Evolutionary conservation across 2,797 vertebrate genomes (phyloP), one percentile per base, ranked within the genome.

Genomic region (Pagetopsis macropterus): DNA sequence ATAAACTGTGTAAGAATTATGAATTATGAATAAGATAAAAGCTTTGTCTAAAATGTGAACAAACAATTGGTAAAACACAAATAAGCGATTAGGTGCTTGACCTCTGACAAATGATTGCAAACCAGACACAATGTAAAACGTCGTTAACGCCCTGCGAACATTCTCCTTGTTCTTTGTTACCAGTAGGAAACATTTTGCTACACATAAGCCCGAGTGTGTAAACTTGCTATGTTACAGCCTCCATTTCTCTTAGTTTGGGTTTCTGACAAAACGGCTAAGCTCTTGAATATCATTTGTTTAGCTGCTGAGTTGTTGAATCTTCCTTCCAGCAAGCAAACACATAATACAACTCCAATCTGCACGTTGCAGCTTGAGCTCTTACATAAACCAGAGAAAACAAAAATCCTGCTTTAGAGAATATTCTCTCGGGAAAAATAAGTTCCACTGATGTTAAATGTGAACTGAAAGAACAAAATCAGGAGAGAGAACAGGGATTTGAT

Each of bases 301-400:
- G 65, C 79, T 87, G 83, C 57, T 8, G 72, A 78, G 63, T 77
- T 76, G 77, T 81, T 65, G 55, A 87, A 79, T 77, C 78, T 84
- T 81, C 78, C 76, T 82, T 74, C 69, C 88, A 83, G 79, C 75
- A 50, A 70, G 82, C 21, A 71, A 79, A 58, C 70, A 76, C 64
- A 83, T 64, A 72, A 81, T 82, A 77, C 78, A 87, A 81, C 56
- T 85, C 62, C 86, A 86, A 84, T 88, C 82, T 79, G 84, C 86
- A 85, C 76, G 68, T 55, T 81, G 79, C 87, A 88, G 87, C 84
- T 70, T 84, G 81, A 3, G 49, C 76, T 65, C 84, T 91, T 89
- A 89, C 73, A 21, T 88, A 89, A 91, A 85, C 70, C 75, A 59
- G 72, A 81, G 67, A 83, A 81, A 80, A 87, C 78, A 80, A 76